These are phyloP conservation scores for Thalassoma bifasciatum DNA, from an alignment of 2,113 vertebrate genomes.

Conservation along the genomic window DNA sequence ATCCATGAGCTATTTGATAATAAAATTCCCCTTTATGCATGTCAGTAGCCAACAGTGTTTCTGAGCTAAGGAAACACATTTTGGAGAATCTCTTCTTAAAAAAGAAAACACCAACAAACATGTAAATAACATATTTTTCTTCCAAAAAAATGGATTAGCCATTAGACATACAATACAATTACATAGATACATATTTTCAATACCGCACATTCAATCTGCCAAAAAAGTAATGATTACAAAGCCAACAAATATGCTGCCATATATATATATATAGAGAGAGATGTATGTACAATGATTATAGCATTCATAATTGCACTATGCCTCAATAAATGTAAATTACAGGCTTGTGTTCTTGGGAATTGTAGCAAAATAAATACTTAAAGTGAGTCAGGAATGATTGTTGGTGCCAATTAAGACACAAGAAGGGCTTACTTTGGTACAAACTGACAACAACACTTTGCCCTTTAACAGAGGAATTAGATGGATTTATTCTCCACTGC, in stretches of 20 bases:
- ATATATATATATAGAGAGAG: constrained; percentile 86
- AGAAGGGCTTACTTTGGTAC: constrained; percentile 80
- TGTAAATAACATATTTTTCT: constrained; percentile 88
- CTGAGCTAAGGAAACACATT: constrained; percentile 85
- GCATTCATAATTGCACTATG: constrained; percentile 94
- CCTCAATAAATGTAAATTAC: constrained; percentile 89
- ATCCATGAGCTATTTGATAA: constrained; percentile 56
- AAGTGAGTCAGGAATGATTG: constrained; percentile 65
- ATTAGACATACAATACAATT: constrained; percentile 94
- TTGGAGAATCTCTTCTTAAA: constrained; percentile 91
- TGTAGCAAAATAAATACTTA: constrained; percentile 62
- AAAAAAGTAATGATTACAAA: constrained; percentile 94
- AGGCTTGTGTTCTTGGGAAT: constrained; percentile 84
- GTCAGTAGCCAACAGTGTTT: constrained; percentile 83
- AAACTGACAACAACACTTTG: constrained; percentile 62
- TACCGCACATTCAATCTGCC: constrained; percentile 96
- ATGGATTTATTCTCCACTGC: constrained; percentile 46
- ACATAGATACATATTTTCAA: constrained; percentile 96
- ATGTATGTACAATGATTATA: constrained; percentile 95
- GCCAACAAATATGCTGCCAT: constrained; percentile 90
- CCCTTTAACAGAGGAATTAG: constrained; percentile 26
- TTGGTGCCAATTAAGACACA: constrained; percentile 71
- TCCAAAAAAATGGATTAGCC: constrained; percentile 88
- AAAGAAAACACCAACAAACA: constrained; percentile 83
- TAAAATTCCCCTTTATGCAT: constrained; percentile 79